phyloP scores from a whole-genome alignment of 1,140 invertebrate genomes.

The Dendrolimus kikuchii region DNA sequence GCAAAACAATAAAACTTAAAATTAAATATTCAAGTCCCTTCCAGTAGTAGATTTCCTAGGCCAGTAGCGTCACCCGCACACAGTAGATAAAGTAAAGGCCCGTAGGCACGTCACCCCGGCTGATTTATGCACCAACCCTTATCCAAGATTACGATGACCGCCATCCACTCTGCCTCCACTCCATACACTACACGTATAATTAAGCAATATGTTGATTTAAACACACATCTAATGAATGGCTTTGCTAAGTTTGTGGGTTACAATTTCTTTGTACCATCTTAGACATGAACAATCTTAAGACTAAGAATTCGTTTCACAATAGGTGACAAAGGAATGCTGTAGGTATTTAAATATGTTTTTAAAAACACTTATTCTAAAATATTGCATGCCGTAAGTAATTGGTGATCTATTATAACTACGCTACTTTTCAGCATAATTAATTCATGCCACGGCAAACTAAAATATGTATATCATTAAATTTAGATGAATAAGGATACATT shows the following conservation, averaged over 20 bases:
- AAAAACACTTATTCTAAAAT: too few species aligned
- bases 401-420: too few species aligned
- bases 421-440: too few species aligned
- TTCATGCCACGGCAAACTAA: too few species aligned
- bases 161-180: conserved; percentile 62
- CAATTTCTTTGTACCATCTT: background rate
- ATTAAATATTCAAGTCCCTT: conserved; percentile 12
- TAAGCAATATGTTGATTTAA: conserved; percentile 7
- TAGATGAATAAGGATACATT: too few species aligned
- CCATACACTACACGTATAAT: conserved; percentile 9
- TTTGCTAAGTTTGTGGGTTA: background rate
- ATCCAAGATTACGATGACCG: conserved; percentile 71
- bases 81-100: conserved; percentile 69
- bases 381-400: too few species aligned
- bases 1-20: background rate
- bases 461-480: too few species aligned
- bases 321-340: too few species aligned
- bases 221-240: background rate
- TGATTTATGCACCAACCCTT: conserved; percentile 66
- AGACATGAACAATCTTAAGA: background rate
- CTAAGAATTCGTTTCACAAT: too few species aligned
- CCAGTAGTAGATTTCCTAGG: conserved; percentile 11
- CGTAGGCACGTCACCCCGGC: conserved; percentile 51
- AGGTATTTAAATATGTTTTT: too few species aligned
- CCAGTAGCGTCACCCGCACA: conserved; percentile 49